These are phyloP conservation scores for Diachasmimorpha longicaudata DNA, from an alignment of 1,140 invertebrate genomes.

Conservation along the genomic window DNA sequence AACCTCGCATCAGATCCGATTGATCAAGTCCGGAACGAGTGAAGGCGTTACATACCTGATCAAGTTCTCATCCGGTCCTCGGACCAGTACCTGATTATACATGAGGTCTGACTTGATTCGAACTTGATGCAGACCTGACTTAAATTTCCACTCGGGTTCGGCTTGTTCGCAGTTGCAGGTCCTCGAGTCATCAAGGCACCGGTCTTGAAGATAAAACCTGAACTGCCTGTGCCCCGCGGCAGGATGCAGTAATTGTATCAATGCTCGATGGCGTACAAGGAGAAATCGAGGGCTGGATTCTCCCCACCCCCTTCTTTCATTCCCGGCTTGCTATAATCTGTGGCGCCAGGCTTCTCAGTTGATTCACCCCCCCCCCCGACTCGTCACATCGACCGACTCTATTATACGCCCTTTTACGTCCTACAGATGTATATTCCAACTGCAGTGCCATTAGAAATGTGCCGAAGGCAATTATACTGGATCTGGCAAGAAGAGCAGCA, in stretches of 20 bases:
- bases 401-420: conserved; percentile 37
- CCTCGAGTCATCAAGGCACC: too few species aligned
- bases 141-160: too few species aligned
- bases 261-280: conserved; percentile 54
- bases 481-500: conserved; percentile 22
- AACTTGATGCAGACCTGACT: too few species aligned
- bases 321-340: conserved; percentile 43
- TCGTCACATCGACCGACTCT: conserved; percentile 35
- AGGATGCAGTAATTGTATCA: conserved; percentile 61
- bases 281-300: conserved; percentile 39
- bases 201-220: too few species aligned
- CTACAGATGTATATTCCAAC: not conserved
- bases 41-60: too few species aligned
- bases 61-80: too few species aligned
- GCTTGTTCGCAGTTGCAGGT: too few species aligned
- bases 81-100: too few species aligned
- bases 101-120: too few species aligned
- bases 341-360: conserved; percentile 9
- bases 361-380: conserved; percentile 29
- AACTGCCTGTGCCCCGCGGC: too few species aligned
- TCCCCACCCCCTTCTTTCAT: not conserved
- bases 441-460: conserved; percentile 15
- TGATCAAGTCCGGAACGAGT: too few species aligned
- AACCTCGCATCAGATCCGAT: too few species aligned
- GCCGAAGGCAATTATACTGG: conserved; percentile 25